Conservation (phyloP, 2,888 invertebrate genomes). For the Beris chalybata region DNA sequence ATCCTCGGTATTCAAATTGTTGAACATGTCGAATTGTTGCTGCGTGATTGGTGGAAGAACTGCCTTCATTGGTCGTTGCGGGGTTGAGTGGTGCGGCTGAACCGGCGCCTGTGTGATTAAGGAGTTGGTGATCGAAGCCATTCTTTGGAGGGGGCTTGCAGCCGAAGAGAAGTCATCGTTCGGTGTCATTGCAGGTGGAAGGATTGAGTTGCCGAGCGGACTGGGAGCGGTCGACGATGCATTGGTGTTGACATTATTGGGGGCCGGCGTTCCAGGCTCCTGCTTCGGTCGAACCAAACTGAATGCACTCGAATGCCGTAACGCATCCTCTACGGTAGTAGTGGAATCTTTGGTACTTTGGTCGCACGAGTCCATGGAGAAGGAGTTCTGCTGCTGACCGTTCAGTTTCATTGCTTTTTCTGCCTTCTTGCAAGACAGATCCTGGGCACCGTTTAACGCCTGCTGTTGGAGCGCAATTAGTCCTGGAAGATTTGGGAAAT, state of each 20-base stretch:
- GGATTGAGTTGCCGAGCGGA: slow-evolving; percentile 80
- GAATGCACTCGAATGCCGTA: slow-evolving; percentile 68
- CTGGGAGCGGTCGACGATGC: slow-evolving; percentile 80
- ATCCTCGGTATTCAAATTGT: slow-evolving; percentile 97
- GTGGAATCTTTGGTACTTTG: slow-evolving; percentile 68
- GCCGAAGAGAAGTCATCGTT: slow-evolving; percentile 82
- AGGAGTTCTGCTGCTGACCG: slow-evolving; percentile 52
- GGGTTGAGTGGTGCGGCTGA: slow-evolving; percentile 80
- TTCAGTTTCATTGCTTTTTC: slow-evolving; percentile 62
- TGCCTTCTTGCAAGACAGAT: slow-evolving; percentile 78
- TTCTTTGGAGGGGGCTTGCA: slow-evolving; percentile 92
- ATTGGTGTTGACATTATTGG: slow-evolving; percentile 42
- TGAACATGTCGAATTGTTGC: slow-evolving; percentile 97
- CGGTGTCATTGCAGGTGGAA: slow-evolving; percentile 81
- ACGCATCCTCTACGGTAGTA: slow-evolving; percentile 44
- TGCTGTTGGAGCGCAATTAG: slow-evolving; percentile 80
- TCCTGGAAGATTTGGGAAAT: slow-evolving; percentile 62
- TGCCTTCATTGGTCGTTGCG: slow-evolving; percentile 89
- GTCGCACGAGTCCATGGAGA: slow-evolving; percentile 60
- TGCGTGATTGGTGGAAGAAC: slow-evolving; percentile 98
- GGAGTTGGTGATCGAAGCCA: slow-evolving; percentile 98
- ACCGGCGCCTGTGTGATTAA: slow-evolving; percentile 88
- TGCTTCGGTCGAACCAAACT: slow-evolving; percentile 84
- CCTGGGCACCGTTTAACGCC: slow-evolving; percentile 72
- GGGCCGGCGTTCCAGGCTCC: slow-evolving; percentile 72